Percentiles rank a stretch among this genome's conserved stretches.
Evolutionary conservation across 2,113 vertebrate genomes (phyloP).

Genomic region (Mungos mungo): DNA sequence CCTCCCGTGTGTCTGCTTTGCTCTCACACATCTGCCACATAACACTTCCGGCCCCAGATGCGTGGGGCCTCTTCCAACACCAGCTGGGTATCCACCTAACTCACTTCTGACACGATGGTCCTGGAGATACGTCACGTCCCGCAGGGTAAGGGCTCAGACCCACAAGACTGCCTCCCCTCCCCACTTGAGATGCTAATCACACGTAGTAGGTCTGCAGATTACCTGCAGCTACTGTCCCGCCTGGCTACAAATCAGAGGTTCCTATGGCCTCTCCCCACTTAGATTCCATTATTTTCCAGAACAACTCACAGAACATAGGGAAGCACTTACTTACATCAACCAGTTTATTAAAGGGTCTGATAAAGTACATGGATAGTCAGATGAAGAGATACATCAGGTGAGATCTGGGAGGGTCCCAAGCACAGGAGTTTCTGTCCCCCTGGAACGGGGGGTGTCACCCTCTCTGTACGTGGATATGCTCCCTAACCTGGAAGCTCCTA

Average conservation of each 20-base stretch:
- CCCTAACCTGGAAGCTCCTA: neutral
- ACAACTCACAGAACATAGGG: neutral
- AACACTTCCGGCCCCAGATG: neutral
- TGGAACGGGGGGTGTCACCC: neutral
- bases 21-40: too few species aligned
- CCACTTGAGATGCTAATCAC: neutral
- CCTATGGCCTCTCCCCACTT: neutral
- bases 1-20: neutral
- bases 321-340: neutral
- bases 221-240: neutral
- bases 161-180: neutral
- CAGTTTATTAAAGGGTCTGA: neutral
- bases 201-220: neutral
- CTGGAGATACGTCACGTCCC: neutral
- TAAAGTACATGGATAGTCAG: neutral
- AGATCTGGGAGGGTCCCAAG: neutral
- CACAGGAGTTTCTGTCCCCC: neutral
- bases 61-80: neutral
- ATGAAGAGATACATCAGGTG: neutral
- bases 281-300: neutral
- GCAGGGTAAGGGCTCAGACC: neutral
- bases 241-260: too few species aligned
- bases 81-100: neutral
- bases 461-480: neutral
- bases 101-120: neutral